These are phyloP conservation scores for Neoscelio sp. DNA, from an alignment of 2,888 invertebrate species.

Conservation along the genomic window DNA sequence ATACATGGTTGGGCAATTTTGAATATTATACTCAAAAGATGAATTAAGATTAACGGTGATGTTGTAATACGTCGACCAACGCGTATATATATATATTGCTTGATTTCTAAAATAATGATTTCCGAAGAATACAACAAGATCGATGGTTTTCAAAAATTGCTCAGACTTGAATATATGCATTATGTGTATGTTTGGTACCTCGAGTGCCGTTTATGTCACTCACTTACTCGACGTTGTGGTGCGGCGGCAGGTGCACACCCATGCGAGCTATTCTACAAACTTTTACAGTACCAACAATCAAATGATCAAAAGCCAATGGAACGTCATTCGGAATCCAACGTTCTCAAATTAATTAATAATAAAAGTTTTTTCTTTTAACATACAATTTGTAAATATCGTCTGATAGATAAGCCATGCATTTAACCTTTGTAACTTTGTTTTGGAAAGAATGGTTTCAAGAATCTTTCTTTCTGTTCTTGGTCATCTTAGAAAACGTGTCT, in stretches of 20 bases:
- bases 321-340: slow-evolving; percentile 59
- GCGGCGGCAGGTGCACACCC: slow-evolving; percentile 83
- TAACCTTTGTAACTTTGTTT: slow-evolving; percentile 51
- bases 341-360: slow-evolving; percentile 44
- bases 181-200: slow-evolving; percentile 60
- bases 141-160: slow-evolving; percentile 28
- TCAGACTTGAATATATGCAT: slow-evolving; percentile 58
- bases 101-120: too few species aligned
- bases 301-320: slow-evolving; percentile 59
- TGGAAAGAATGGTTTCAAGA: slow-evolving; percentile 14
- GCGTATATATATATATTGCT: not conserved
- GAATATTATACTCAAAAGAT: too few species aligned
- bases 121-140: too few species aligned
- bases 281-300: slow-evolving; percentile 26
- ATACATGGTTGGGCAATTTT: slow-evolving; percentile 22
- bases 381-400: slow-evolving; percentile 45
- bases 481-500: not conserved
- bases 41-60: too few species aligned
- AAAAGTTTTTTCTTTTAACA: slow-evolving; percentile 21
- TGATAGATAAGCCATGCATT: slow-evolving; percentile 65
- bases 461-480: slow-evolving; percentile 40
- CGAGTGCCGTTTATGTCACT: slow-evolving; percentile 67
- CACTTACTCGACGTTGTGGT: slow-evolving; percentile 77
- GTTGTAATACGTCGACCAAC: too few species aligned
- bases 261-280: slow-evolving; percentile 69